Evolutionary conservation across 2,113 vertebrate genomes (phyloP).

Genomic region (Laticauda colubrina): DNA sequence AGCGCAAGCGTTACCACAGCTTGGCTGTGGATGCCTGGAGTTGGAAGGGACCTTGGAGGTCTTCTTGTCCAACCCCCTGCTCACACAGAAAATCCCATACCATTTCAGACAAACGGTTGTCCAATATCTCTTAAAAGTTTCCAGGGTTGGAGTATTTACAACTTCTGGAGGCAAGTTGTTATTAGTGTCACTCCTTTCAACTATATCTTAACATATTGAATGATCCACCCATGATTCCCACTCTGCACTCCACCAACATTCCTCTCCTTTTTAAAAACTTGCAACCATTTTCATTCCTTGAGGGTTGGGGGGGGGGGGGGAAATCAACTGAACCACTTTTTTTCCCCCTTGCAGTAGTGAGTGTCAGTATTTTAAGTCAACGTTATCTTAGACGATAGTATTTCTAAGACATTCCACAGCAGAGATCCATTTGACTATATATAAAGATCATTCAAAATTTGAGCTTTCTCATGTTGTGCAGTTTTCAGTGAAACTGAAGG

Average conservation of each 20-base stretch:
- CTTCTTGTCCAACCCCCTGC: too few relatives aligned
- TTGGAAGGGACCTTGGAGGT: too few relatives aligned
- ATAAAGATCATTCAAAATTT: background rate
- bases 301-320: background rate
- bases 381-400: background rate
- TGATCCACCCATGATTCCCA: background rate
- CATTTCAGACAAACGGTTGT: too few relatives aligned
- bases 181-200: background rate
- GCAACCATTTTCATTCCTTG: background rate
- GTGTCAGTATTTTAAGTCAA: background rate
- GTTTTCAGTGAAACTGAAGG: background rate
- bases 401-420: background rate
- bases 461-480: background rate
- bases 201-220: background rate
- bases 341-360: background rate
- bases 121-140: too few relatives aligned
- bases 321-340: background rate
- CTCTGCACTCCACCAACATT: background rate
- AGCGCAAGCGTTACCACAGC: too few relatives aligned
- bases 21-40: too few relatives aligned
- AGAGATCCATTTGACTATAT: background rate
- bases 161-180: too few relatives aligned
- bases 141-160: too few relatives aligned
- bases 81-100: too few relatives aligned
- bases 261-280: background rate